Percentiles rank a stretch among this genome's conserved stretches.
These are phyloP conservation scores for Eupithecia dodoneata DNA, from an alignment of 2,888 invertebrate genomes.

Conservation along the genomic window DNA sequence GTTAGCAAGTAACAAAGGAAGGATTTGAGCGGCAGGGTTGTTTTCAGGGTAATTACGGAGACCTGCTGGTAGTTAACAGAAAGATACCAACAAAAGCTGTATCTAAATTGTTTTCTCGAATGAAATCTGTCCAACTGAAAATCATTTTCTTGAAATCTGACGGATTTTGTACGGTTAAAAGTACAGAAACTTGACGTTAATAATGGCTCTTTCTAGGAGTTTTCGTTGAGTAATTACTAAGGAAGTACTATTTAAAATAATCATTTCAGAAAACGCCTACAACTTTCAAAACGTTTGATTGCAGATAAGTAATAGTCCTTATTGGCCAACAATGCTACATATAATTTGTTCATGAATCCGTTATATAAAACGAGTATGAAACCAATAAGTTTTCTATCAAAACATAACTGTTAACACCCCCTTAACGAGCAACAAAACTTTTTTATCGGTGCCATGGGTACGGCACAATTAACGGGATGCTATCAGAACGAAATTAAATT, in stretches of 20 bases:
- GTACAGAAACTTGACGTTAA: background rate
- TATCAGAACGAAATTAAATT: slow-evolving; percentile 42
- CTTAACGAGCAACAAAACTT: slow-evolving; percentile 54
- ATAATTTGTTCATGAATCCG: background rate
- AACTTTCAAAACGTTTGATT: background rate
- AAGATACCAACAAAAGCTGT: background rate
- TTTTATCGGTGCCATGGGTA: slow-evolving; percentile 58
- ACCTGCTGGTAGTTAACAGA: slow-evolving; percentile 1
- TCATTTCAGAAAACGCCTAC: background rate
- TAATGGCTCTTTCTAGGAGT: background rate
- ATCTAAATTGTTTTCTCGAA: background rate
- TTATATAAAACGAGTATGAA: slow-evolving; percentile 1
- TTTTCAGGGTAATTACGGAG: slow-evolving; percentile 5
- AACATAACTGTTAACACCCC: slow-evolving; percentile 48
- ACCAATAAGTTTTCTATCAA: slow-evolving; percentile 30
- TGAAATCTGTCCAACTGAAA: background rate
- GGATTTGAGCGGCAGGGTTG: slow-evolving; percentile 4
- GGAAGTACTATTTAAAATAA: background rate
- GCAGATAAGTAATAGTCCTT: background rate
- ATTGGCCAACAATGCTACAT: background rate
- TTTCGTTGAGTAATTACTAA: background rate
- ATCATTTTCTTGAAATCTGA: background rate
- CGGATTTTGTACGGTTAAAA: background rate
- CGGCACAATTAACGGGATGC: slow-evolving; percentile 51
- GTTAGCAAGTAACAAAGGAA: slow-evolving; percentile 11